These are phyloP conservation scores for Raja brachyura DNA, from an alignment of 2,113 vertebrate species.

Conservation along the genomic window DNA sequence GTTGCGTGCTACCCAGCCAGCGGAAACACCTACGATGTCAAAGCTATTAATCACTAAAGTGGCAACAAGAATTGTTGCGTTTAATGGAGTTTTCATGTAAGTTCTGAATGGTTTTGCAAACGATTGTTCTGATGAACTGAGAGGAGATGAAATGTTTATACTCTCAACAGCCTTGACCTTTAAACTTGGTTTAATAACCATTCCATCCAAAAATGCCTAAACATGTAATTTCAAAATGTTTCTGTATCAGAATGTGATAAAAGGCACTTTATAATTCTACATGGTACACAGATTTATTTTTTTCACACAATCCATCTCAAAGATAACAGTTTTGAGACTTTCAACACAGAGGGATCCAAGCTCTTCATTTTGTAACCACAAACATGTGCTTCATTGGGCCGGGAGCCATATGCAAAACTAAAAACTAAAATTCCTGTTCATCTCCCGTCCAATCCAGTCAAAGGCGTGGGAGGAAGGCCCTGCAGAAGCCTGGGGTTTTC, in stretches of 20 bases:
- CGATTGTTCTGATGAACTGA: background rate
- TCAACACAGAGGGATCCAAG: background rate
- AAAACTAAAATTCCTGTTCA: background rate
- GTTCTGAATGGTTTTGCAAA: background rate
- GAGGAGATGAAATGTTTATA: background rate
- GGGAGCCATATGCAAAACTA: background rate
- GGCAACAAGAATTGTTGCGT: background rate
- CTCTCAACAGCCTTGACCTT: background rate
- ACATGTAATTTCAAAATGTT: background rate
- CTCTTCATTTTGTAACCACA: background rate
- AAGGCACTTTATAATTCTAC: background rate
- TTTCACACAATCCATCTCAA: background rate
- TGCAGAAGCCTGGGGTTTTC: too few species aligned
- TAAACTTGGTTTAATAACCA: background rate
- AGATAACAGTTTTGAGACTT: constrained; percentile 1
- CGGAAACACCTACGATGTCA: background rate
- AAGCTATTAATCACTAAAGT: background rate
- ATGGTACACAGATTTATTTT: too few species aligned
- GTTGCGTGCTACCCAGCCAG: too few species aligned
- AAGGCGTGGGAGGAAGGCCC: too few species aligned
- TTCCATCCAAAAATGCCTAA: background rate
- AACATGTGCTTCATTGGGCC: background rate
- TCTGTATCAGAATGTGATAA: background rate
- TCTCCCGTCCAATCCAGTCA: background rate
- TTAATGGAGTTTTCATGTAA: background rate